phyloP scores from a whole-genome alignment of 1,140 invertebrate species.

The Drosophila ohnishii region DNA sequence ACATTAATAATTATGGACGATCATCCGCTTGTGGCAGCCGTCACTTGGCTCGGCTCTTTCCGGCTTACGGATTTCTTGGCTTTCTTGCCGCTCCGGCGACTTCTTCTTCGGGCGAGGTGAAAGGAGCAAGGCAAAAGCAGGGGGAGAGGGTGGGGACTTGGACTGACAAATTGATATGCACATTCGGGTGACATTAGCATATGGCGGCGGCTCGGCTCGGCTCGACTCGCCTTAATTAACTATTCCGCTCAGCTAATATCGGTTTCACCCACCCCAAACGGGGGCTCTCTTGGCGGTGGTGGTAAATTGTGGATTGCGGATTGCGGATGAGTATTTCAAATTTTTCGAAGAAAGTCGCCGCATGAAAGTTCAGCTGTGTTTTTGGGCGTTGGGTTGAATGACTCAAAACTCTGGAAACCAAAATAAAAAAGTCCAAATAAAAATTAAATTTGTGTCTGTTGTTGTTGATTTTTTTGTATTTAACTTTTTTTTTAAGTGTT shows the following conservation, averaged over 20 bases:
- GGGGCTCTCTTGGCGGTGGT: conserved; percentile 9
- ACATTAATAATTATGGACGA: conserved; percentile 13
- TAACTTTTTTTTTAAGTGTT: conserved; percentile 19
- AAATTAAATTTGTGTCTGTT: conserved; percentile 35
- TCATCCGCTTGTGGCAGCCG: conserved; percentile 29
- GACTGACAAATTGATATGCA: conserved; percentile 47
- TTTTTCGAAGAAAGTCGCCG: conserved; percentile 63
- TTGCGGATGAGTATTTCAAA: conserved; percentile 63
- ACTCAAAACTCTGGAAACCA: conserved; percentile 61
- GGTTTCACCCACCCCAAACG: conserved; percentile 74
- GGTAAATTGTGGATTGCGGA: conserved; percentile 24
- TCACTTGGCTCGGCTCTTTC: conserved; percentile 29
- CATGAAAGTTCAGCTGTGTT: conserved; percentile 51
- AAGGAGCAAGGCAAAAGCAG: not conserved
- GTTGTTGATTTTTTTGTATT: conserved; percentile 11
- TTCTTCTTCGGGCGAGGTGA: conserved; percentile 16
- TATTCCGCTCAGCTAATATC: conserved; percentile 79
- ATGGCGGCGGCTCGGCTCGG: conserved; percentile 19
- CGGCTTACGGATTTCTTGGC: conserved; percentile 36
- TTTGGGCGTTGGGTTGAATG: conserved; percentile 58
- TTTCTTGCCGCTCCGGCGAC: conserved; percentile 18
- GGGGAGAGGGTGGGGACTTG: not conserved
- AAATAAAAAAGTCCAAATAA: conserved; percentile 58
- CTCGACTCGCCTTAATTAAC: conserved; percentile 67
- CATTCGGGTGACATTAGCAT: conserved; percentile 65